Base-by-base conservation (phyloP, 2,113 vertebrate species). In the Lanius collurio region DNA sequence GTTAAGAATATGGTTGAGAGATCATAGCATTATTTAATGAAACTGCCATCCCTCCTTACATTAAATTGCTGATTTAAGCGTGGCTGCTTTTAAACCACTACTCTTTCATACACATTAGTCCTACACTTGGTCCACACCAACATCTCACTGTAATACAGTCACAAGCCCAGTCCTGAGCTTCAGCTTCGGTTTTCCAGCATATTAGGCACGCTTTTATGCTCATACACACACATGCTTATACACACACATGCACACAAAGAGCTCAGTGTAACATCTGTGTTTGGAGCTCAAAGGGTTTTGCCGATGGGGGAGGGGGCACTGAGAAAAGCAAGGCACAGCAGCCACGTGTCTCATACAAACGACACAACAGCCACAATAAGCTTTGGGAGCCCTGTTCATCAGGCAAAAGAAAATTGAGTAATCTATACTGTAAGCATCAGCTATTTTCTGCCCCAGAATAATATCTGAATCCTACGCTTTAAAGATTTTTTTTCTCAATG, bases 311-410 rank as follows among this genome's bases (percentile, higher is more conserved):
- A 97, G 90, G 96, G 93, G 83, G 93, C 86, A 78, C 82, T 2
- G 50, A 97, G 96, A 97, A 98, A 97, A 97, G 95, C 95, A 95
- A 98, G 97, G 97, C 93, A 69, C 82, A 81, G 96, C 73, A 57
- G 95, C 95, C 96, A 95, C 83, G 82, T 97, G 97, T 92, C 92
- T 93, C 65, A 73, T 11, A 95, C 89, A 94, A 97, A 91, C 0
- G 33, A 60, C 83, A 93, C 93, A 91, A 92, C 90, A 95, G 96
- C 83, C 92, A 96, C 86, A 96, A 77, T 85, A 86, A 93, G 87
- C 57, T 94, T 49, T 70, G 57, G 83, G 59, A 96, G 78, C 86
- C 11, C 78, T 89, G 71, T 56, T 97, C 89, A 75, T 92, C 89
- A 92, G 79, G 93, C 83, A 95, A 94, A 90, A 71, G 83, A 75